Evolutionary conservation across 2,113 vertebrate species (phyloP), one percentile per base, ranked within the genome.

Genomic region (Urocolius indicus): DNA sequence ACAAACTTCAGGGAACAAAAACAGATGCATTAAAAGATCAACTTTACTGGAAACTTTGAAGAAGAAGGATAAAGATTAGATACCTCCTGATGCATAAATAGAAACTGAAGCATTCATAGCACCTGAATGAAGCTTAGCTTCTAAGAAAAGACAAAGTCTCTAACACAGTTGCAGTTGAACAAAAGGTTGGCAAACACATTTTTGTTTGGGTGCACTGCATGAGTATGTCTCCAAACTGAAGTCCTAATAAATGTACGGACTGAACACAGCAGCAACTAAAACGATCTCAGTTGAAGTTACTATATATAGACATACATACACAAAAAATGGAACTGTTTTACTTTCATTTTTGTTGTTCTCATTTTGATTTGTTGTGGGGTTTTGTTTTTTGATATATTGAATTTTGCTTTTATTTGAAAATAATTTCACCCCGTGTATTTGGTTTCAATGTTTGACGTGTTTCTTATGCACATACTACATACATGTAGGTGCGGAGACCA

Each of bases 61-160:
- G 34, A 93, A 77, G 68, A 96, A 93, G 32, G 46, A 57, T 73
- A 75, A 83, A 92, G 62, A 72, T 92, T 72, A 92, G 84, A 48
- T 16, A 15, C 59, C 59, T 82, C 34, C 52, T 69, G 29, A 77
- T 76, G 20, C 29, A 77, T 87, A 94, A 96, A 84, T 61, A 96
- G 82, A 87, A 94, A 79, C 76, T 92, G 38, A 75, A 87, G 86
- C 87, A 95, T 79, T 97, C 24, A 49, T 67, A 96, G 84, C 74
- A 94, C 96, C 38, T 65, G 49, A 92, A 3, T 68, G 73, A 91
- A 69, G 34, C 59, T 95, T 49, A 54, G 43, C 82, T 90, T 91
- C 49, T 19, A 72, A 62, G 73, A 77, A 78, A 75, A 87, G 29
- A 61, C 1, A 32, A 84, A 69, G 46, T 62, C 51, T 94, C 69